Base-by-base conservation (phyloP, 2,888 invertebrate species). In the Ennomos fuscantarius region DNA sequence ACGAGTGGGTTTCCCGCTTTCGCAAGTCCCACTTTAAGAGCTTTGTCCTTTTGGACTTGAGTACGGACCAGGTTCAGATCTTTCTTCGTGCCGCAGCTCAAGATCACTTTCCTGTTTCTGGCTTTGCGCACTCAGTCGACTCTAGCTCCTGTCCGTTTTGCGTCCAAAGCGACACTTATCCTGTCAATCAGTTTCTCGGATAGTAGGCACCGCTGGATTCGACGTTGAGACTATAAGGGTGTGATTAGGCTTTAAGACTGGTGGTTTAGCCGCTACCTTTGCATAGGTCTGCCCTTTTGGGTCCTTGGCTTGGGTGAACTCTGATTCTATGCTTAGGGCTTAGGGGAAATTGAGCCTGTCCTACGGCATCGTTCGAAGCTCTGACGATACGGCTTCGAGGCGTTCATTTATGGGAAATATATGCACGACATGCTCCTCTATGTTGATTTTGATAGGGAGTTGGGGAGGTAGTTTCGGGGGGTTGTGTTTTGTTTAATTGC, bases 351-450 rank as follows among this genome's bases (percentile, higher is more conserved):
- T 35, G 2, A 45, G 40, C 9, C 12, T 46, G 1, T n/a, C n/a
- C 8, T 60, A 46, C 9, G 46, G 33, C 15, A 55, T n/a, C 1
- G 42, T 41, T 6, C 42, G 15, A 0, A 60, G 32, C 11, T 49
- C 50, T 8, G 50, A 46, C 32, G 24, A 37, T 8, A 60, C 40
- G 11, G 45, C 46, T 13, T 46, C 49, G 32, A 54, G 35, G 8
- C 49, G 36, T 10, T 59, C 53, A 2, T 32, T 44, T 0, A 49
- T 87, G 86, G 87, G n/a, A n/a, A n/a, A n/a, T n/a, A n/a, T n/a
- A n/a, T n/a, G 87, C 85, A 83, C 78, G 78, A 39, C 13, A 12
- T 39, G 39, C 8, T 39, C 39, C 13, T 39, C 39, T 12, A 39
- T 39, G 39, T 39, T 39, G 1, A 39, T 39, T 8, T 12, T 11